Percentiles rank a stretch among this genome's conserved stretches.
phyloP scores from a whole-genome alignment of 2,888 invertebrate species.

The Plagiodera versicolora region DNA sequence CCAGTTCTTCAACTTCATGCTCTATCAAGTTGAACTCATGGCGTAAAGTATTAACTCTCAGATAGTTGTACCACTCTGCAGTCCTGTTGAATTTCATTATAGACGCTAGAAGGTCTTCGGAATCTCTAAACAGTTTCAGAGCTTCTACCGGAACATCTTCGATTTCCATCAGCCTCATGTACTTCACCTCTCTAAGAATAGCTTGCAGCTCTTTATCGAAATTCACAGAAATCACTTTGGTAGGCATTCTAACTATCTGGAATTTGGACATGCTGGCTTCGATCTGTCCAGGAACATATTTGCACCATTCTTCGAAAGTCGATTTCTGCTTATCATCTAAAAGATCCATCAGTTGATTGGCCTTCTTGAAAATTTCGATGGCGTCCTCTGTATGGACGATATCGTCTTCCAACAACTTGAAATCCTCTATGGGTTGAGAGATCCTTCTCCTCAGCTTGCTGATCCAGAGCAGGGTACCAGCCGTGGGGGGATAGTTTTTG shows the following conservation, averaged over 20 bases:
- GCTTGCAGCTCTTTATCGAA: conserved; percentile 71
- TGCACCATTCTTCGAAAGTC: conserved; percentile 71
- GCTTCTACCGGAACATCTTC: conserved; percentile 65
- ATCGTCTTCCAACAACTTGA: conserved; percentile 68
- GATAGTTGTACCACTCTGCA: conserved; percentile 82
- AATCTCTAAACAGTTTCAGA: conserved; percentile 65
- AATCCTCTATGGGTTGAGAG: conserved; percentile 62
- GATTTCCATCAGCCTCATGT: conserved; percentile 59
- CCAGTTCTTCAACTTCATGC: conserved; percentile 75
- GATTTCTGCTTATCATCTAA: conserved; percentile 65
- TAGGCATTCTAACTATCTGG: conserved; percentile 60
- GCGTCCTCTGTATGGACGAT: conserved; percentile 62
- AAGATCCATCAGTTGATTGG: conserved; percentile 67
- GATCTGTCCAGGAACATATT: conserved; percentile 66
- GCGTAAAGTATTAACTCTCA: conserved; percentile 70
- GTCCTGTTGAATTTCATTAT: conserved; percentile 58
- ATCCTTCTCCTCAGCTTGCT: conserved; percentile 66
- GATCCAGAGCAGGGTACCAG: conserved; percentile 71
- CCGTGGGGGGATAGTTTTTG: conserved; percentile 72
- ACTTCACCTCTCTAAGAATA: conserved; percentile 80
- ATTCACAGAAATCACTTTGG: conserved; percentile 61
- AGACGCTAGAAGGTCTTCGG: conserved; percentile 65
- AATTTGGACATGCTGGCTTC: conserved; percentile 63
- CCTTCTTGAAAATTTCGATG: conserved; percentile 60
- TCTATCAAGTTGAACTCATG: conserved; percentile 79